These are phyloP conservation scores for Ceyx cyanopectus DNA, from an alignment of 2,113 vertebrate species.

Conservation along the genomic window DNA sequence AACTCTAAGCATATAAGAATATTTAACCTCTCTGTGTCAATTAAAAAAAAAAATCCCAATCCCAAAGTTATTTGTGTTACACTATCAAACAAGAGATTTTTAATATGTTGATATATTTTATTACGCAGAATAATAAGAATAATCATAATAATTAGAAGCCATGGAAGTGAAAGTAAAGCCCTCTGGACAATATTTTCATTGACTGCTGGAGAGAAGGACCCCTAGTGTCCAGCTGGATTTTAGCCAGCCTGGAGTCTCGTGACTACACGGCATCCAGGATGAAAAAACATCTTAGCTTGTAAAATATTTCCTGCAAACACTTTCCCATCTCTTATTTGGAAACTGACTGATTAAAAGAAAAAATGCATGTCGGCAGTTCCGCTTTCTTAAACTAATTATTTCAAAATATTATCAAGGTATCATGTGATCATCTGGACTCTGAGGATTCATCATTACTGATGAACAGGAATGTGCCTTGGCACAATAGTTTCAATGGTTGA, in stretches of 20 bases:
- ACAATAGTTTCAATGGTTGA: conserved; percentile 67
- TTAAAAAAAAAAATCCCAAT: not conserved
- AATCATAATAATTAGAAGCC: conserved; percentile 4
- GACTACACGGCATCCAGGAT: conserved; percentile 15
- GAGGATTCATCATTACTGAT: conserved; percentile 63
- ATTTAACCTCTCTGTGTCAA: not conserved
- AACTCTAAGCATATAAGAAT: not conserved
- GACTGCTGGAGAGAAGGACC: conserved; percentile 64
- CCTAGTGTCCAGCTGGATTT: conserved; percentile 69
- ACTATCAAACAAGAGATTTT: not conserved
- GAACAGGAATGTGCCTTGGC: conserved; percentile 60
- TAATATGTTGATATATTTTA: conserved; percentile 21
- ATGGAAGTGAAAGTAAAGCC: conserved; percentile 59
- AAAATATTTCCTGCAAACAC: conserved; percentile 41
- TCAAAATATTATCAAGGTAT: conserved; percentile 45
- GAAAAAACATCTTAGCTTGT: conserved; percentile 35
- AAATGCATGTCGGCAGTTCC: not conserved
- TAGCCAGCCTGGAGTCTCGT: conserved; percentile 45
- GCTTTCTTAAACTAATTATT: conserved; percentile 68
- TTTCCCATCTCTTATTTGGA: conserved; percentile 26
- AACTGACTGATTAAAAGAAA: conserved; percentile 34
- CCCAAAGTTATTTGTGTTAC: not conserved
- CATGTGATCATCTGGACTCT: conserved; percentile 56
- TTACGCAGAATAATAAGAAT: conserved; percentile 48
- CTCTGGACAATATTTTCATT: conserved; percentile 45